A percentile compares a stretch with the other conserved stretches of the same genome.
phyloP scores from a whole-genome alignment of 2,888 invertebrate genomes.

The Nephrocerus scutellatus region DNA sequence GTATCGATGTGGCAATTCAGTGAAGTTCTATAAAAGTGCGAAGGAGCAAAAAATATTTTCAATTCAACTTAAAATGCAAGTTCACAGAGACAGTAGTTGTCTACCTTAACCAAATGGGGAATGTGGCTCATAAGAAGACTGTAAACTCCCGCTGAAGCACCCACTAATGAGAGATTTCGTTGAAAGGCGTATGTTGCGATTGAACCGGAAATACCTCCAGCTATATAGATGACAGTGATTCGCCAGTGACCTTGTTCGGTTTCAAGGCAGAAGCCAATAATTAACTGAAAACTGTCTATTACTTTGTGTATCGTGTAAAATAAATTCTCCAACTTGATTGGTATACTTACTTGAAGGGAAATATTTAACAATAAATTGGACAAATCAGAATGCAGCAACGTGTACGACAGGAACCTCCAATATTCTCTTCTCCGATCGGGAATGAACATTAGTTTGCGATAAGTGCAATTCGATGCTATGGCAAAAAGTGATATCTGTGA shows the following conservation, averaged over 20 bases:
- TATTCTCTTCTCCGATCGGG: constrained; percentile 27
- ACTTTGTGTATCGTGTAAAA: not conserved
- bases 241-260: constrained; percentile 69
- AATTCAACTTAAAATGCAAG: constrained; percentile 3
- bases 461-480: constrained; percentile 30
- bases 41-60: constrained; percentile 15
- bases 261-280: constrained; percentile 51
- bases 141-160: constrained; percentile 87
- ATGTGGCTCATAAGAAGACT: constrained; percentile 80
- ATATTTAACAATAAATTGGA: constrained; percentile 73
- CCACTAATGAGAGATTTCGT: constrained; percentile 69
- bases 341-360: constrained; percentile 54
- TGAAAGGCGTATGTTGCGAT: constrained; percentile 69
- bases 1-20: constrained; percentile 45
- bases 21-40: constrained; percentile 49
- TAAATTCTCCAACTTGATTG: not conserved
- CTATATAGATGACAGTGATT: constrained; percentile 62
- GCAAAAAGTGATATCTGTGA: constrained; percentile 30
- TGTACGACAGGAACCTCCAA: constrained; percentile 76
- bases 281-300: constrained; percentile 22
- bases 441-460: constrained; percentile 31
- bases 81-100: constrained; percentile 18
- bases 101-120: constrained; percentile 70
- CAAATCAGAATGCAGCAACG: constrained; percentile 69
- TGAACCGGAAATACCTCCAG: constrained; percentile 70